These are phyloP conservation scores for Pterostichus niger DNA, from an alignment of 2,888 invertebrate genomes.

Conservation along the genomic window DNA sequence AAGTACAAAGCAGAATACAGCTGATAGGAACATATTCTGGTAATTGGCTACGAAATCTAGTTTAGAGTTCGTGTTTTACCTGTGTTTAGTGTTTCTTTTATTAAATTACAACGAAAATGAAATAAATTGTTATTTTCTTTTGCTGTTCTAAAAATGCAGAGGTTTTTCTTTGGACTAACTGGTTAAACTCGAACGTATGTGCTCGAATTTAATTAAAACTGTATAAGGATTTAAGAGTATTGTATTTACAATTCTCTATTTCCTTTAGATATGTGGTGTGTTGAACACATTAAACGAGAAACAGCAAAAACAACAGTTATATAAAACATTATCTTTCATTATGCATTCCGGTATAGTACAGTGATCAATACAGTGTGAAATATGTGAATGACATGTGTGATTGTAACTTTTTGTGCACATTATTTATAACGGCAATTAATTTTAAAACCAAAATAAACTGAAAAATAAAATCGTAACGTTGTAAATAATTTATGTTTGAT, in stretches of 20 bases:
- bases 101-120: constrained; percentile 44
- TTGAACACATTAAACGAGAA: constrained; percentile 2
- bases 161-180: constrained; percentile 34
- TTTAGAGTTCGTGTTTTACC: not conserved
- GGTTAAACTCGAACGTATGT: constrained; percentile 35
- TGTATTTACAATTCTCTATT: not conserved
- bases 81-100: constrained; percentile 44
- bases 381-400: constrained; percentile 5
- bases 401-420: not conserved
- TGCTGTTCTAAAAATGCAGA: constrained; percentile 9
- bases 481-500: too few relatives aligned
- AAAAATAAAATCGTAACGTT: not conserved
- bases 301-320: constrained; percentile 11
- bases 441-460: not conserved
- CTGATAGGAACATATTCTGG: constrained; percentile 1
- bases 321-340: constrained; percentile 23
- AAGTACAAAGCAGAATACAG: constrained; percentile 20
- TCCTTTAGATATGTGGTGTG: not conserved
- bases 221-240: constrained; percentile 32
- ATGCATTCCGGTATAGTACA: not conserved
- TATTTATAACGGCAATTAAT: constrained; percentile 8
- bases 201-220: constrained; percentile 42
- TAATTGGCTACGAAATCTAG: constrained; percentile 41
- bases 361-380: constrained; percentile 17
- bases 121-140: constrained; percentile 31